Base-by-base conservation (phyloP, 1,140 invertebrate genomes). In the Hycleus cichorii region DNA sequence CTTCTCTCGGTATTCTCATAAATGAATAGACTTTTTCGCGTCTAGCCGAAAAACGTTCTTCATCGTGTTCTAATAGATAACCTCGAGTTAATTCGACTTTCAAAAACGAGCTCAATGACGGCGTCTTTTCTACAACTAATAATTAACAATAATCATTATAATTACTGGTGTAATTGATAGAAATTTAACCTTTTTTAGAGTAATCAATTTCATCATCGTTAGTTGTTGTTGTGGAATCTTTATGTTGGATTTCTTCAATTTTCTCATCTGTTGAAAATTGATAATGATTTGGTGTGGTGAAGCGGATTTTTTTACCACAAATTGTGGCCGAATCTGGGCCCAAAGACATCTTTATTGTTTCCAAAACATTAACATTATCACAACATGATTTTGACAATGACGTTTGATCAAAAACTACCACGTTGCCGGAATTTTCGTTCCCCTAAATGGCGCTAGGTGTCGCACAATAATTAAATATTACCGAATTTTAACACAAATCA, bases 11-110 rank as follows among this genome's bases (percentile, higher is more conserved):
- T 69, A 98, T 97, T 78, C 90, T 91, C 76, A 98, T 89, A 75
- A 98, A 98, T 0, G 92, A 93, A 72, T 98, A 98, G 44, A 99
- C 91, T 78, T 98, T 95, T 71, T 97, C 90, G 62, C 96, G 76
- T 62, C 94, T 83, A 25, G 94, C 93, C 38, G 89, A 89, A 77
- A 94, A 98, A 55, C 91, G 81, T 70, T 93, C 92, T 72, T 97
- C 93, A 70, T 97, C 93, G 73, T 96, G 86, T 76, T 97, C 92
- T 27, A 96, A 74, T 64, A 89, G 78, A 77, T 97, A 98, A 9
- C 91, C 90, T 66, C 94, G 80, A 3, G 91, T 94, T 62, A 98
- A 76, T 77, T 98, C 95, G 39, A 89, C 84, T 68, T 84, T 83
- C 42, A 97, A 76, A 76, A 95, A 96, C 52, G 85, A 78, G 54